Conservation (phyloP, 92 coral and sea anemone species). For the Desmophyllum pertusum region DNA sequence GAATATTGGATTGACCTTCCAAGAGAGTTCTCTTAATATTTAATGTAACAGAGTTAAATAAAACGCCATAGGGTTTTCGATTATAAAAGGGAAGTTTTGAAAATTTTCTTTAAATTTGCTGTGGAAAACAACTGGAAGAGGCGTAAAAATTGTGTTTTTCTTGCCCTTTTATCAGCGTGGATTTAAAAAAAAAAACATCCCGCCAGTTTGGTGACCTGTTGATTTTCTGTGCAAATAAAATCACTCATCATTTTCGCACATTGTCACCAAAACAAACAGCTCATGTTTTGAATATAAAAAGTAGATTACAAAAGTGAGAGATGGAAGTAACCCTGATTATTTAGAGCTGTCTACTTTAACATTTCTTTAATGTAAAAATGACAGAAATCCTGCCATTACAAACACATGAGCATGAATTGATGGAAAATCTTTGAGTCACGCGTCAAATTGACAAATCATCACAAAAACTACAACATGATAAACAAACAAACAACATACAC, state of each 20-base stretch:
- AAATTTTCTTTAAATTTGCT: not conserved
- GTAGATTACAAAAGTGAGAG: not conserved
- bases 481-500: slow-evolving; percentile 23
- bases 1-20: slow-evolving; percentile 37
- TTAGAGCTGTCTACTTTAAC: not conserved
- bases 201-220: no score
- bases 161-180: not conserved
- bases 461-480: not conserved
- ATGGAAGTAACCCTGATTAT: not conserved
- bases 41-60: slow-evolving; percentile 23
- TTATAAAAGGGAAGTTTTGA: not conserved
- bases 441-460: not conserved
- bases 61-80: slow-evolving; percentile 20
- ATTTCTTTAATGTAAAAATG: not conserved
- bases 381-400: not conserved
- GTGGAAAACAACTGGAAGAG: not conserved
- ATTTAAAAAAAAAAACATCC: no score
- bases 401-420: not conserved
- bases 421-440: no score
- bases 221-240: slow-evolving; percentile 10
- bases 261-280: slow-evolving; percentile 16
- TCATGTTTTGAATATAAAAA: not conserved
- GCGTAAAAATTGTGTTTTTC: not conserved
- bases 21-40: slow-evolving; percentile 25
- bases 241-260: not conserved